Evolutionary conservation across 2,113 vertebrate genomes (phyloP).

Genomic region (Tyto alba): DNA sequence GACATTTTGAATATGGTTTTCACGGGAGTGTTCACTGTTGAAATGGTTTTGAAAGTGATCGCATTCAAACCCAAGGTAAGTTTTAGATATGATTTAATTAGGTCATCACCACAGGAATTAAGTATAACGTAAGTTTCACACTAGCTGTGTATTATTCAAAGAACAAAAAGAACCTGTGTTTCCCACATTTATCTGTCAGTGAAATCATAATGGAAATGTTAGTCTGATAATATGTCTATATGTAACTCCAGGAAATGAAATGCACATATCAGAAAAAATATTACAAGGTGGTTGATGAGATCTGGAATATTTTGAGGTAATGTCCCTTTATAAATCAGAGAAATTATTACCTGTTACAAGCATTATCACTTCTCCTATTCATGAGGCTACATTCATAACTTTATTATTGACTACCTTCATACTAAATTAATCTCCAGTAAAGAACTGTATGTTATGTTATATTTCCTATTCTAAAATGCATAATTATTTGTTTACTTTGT

Average conservation of each 20-base stretch:
- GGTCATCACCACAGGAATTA: background rate
- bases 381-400: background rate
- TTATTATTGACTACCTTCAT: too few relatives aligned
- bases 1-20: constrained; percentile 99
- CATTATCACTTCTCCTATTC: background rate
- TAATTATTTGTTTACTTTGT: background rate
- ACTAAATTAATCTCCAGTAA: background rate
- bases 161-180: background rate
- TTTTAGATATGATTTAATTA: constrained; percentile 19
- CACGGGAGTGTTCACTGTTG: constrained; percentile 95
- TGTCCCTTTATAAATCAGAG: background rate
- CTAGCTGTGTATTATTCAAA: background rate
- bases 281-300: background rate
- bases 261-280: background rate
- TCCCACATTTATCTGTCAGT: background rate
- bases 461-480: background rate
- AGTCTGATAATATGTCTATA: constrained; percentile 18
- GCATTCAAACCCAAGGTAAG: constrained; percentile 99
- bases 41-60: constrained; percentile 98
- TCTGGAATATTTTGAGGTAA: background rate
- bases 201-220: constrained; percentile 32
- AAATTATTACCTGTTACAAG: background rate
- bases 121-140: constrained; percentile 10
- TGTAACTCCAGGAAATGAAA: constrained; percentile 1
- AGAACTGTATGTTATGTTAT: background rate